Base-by-base conservation (phyloP, 2,888 invertebrate species). In the Agonum fuliginosum region DNA sequence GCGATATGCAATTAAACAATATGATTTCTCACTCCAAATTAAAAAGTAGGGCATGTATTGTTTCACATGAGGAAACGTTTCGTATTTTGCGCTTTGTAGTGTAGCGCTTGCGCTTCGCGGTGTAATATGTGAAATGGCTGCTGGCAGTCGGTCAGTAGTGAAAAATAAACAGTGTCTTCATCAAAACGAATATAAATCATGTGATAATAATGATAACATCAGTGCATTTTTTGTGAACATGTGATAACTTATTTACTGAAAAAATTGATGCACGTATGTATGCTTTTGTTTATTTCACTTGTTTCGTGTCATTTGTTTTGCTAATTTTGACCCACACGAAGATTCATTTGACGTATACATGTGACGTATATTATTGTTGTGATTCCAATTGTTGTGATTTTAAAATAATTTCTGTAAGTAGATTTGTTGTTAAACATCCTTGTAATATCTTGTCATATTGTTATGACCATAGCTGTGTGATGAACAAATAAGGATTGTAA, bases 61-160 rank as follows among this genome's bases (percentile, higher is more conserved):
- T 77, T 77, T 77, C 72, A 72, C 65, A 67, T n/a, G 51, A 34
- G 34, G 65, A 12, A 67, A 37, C 37, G 58, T 62, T 74, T 74
- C 27, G 48, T 75, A 75, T 75, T 75, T 75, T 67, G 67, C 75
- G 75, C 65, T 75, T n/a, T 54, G 17, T 14, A 19, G 30, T 27
- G 3, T 2, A 17, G 37, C 77, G 77, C 77, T 54, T 70, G 70
- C 77, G 77, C 30, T 48, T 58, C n/a, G 20, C 54, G 54, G 22
- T 43, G 37, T 58, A 19, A 70, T 46, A 58, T 77, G 80, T 81
- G 83, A 83, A 82, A 84, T 84, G 84, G 84, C 84, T 83, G 81
- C 81, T 82, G 82, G 83, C 82, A 84, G 80, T 83, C 83, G 84
- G 84, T 84, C 83, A 83, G 83, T 83, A 82, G 83, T 82, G 80